Conservation (phyloP, 1,140 invertebrate genomes). For the Aphis gossypii region DNA sequence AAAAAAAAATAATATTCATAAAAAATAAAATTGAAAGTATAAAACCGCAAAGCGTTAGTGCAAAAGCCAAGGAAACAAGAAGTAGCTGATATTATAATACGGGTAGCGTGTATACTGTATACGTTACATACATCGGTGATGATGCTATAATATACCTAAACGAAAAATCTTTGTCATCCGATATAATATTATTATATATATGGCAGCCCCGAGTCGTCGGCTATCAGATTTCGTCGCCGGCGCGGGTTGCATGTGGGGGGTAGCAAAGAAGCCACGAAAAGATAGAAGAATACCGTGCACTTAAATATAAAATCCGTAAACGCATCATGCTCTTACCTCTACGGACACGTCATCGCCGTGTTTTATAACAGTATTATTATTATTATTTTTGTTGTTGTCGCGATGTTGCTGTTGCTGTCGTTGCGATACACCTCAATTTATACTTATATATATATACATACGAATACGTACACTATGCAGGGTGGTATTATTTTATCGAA, state of each 20-base stretch:
- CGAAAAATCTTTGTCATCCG: background rate
- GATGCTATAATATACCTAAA: background rate
- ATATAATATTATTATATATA: background rate
- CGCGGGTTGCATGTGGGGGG: background rate
- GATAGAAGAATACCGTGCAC: background rate
- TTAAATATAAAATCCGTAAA: background rate
- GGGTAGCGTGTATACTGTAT: too few relatives aligned
- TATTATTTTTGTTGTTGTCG: background rate
- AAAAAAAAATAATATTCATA: background rate
- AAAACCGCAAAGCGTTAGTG: background rate
- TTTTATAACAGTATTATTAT: background rate
- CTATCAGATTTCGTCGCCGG: background rate
- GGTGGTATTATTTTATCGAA: background rate
- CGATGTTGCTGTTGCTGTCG: background rate
- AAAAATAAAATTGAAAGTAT: background rate
- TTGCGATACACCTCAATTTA: background rate
- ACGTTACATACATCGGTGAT: background rate
- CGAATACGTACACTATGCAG: too few relatives aligned
- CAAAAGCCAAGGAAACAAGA: slow-evolving; percentile 6
- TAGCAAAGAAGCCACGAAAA: background rate
- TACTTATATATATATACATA: background rate
- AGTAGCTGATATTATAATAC: too few relatives aligned
- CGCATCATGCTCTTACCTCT: slow-evolving; percentile 25
- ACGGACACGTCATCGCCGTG: background rate
- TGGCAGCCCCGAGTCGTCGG: background rate